These are phyloP conservation scores for Elysia chlorotica DNA, from an alignment of 1,140 invertebrate species.

Conservation along the genomic window DNA sequence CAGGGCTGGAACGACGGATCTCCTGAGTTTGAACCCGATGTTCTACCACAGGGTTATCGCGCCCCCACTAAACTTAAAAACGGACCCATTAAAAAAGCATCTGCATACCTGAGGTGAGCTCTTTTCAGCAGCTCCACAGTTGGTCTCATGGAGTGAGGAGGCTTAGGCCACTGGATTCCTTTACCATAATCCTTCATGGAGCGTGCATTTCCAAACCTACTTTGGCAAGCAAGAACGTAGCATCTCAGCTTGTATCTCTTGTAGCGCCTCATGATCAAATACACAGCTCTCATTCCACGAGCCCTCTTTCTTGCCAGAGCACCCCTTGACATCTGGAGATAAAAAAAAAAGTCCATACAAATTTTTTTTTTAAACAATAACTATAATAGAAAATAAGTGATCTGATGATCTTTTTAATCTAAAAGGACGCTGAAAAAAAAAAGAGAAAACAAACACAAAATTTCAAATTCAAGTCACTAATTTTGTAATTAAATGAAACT, in stretches of 20 bases:
- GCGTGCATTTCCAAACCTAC: slow-evolving; percentile 61
- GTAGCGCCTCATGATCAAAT: slow-evolving; percentile 83
- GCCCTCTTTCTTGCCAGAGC: slow-evolving; percentile 78
- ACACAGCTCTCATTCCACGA: slow-evolving; percentile 82
- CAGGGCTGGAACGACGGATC: too few relatives aligned
- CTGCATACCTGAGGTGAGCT: slow-evolving; percentile 60
- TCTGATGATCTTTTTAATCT: too few relatives aligned
- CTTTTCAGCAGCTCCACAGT: slow-evolving; percentile 63
- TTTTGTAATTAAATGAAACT: too few relatives aligned
- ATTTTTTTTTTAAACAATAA: not conserved
- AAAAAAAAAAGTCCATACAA: not conserved
- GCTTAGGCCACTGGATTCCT: slow-evolving; percentile 78
- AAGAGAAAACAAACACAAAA: too few relatives aligned
- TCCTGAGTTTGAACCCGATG: too few relatives aligned
- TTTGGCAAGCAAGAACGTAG: slow-evolving; percentile 69
- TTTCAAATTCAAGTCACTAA: too few relatives aligned
- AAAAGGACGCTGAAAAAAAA: too few relatives aligned
- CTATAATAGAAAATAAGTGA: not conserved
- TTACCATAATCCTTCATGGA: slow-evolving; percentile 76
- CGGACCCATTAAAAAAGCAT: too few relatives aligned
- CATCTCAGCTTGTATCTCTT: slow-evolving; percentile 80
- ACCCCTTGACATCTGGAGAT: slow-evolving; percentile 78
- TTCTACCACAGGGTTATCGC: too few relatives aligned
- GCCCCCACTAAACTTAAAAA: too few relatives aligned
- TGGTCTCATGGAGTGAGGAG: slow-evolving; percentile 71